These are phyloP conservation scores for Theocolax elegans DNA, from an alignment of 1,140 invertebrate species.

Conservation along the genomic window DNA sequence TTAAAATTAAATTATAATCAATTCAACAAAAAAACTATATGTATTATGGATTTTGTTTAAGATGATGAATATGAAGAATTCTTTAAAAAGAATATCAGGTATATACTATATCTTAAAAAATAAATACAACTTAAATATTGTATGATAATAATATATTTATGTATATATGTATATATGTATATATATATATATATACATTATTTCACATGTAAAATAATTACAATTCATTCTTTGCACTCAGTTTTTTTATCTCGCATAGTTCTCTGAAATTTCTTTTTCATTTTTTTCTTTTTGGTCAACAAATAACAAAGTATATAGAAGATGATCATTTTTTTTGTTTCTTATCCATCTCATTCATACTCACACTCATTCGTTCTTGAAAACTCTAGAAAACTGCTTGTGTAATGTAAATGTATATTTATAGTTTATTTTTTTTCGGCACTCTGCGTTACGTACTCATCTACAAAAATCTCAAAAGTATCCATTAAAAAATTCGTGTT, in stretches of 20 bases:
- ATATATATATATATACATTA: slow-evolving; percentile 60
- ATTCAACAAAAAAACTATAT: too few relatives aligned
- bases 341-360: slow-evolving; percentile 34
- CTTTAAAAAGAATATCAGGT: too few relatives aligned
- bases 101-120: too few relatives aligned
- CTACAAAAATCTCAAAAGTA: neutral
- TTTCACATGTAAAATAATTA: slow-evolving; percentile 61
- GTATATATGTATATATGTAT: slow-evolving; percentile 48
- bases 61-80: too few relatives aligned
- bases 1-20: too few relatives aligned
- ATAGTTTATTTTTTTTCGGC: slow-evolving; percentile 5
- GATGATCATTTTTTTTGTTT: slow-evolving; percentile 40
- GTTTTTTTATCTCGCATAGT: slow-evolving; percentile 43
- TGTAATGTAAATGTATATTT: slow-evolving; percentile 23
- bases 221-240: slow-evolving; percentile 37
- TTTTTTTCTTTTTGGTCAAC: slow-evolving; percentile 49
- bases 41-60: too few relatives aligned
- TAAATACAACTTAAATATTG: slow-evolving; percentile 30
- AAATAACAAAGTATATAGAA: slow-evolving; percentile 55
- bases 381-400: slow-evolving; percentile 40
- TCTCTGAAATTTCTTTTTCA: slow-evolving; percentile 10
- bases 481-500: too few relatives aligned
- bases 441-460: slow-evolving; percentile 4
- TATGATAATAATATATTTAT: slow-evolving; percentile 52
- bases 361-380: slow-evolving; percentile 36